Conservation (phyloP, 2,113 vertebrate species). For the Amblyornis subalaris region DNA sequence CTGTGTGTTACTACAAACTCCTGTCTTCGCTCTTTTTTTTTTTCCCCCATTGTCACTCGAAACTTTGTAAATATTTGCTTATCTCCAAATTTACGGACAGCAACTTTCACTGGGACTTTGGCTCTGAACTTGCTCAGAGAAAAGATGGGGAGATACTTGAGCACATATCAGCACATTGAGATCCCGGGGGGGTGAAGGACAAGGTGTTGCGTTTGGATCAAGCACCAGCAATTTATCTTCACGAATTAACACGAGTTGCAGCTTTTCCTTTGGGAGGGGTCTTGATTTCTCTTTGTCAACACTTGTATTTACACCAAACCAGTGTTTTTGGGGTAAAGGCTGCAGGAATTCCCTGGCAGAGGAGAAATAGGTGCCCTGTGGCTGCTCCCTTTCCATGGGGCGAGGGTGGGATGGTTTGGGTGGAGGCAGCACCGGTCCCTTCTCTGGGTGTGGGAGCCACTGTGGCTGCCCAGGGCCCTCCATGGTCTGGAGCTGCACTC, state of each 20-base stretch:
- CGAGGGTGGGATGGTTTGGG: not conserved
- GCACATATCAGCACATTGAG: rapidly evolving
- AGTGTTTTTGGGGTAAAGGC: not conserved
- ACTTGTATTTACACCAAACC: not conserved
- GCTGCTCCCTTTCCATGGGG: rapidly evolving
- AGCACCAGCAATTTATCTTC: not conserved
- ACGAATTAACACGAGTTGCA: not conserved
- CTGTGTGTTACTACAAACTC: not conserved
- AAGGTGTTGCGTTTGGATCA: not conserved
- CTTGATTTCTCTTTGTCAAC: not conserved
- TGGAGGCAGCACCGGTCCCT: rapidly evolving
- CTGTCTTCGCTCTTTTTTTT: no score
- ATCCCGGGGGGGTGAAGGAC: not conserved
- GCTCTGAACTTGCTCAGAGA: not conserved
- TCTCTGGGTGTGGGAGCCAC: no score
- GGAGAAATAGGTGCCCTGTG: not conserved
- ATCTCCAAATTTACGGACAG: not conserved
- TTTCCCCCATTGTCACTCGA: not conserved
- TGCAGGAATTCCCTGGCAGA: not conserved
- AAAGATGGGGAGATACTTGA: not conserved
- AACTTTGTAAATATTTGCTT: not conserved
- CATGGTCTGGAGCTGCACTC: rapidly evolving
- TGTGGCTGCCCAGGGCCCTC: not conserved
- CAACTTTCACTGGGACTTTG: not conserved
- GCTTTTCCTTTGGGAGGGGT: not conserved